Conservation (phyloP, 2,888 invertebrate species). For the Anorthoa munda region DNA sequence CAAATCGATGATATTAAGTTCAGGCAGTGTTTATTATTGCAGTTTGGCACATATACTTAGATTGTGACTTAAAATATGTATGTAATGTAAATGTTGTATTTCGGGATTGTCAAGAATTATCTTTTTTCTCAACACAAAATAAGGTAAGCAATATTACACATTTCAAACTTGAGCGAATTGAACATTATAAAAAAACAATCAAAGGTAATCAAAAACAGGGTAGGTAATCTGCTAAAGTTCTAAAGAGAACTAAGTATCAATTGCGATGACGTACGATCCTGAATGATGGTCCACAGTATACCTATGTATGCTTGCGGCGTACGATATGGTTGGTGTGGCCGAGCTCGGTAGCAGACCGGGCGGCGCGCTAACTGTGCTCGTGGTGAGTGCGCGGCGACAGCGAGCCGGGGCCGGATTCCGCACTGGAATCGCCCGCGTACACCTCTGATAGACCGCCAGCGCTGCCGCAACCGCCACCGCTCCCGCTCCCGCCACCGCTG, state of each 20-base stretch:
- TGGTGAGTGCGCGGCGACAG: conserved; percentile 87
- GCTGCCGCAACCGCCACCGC: conserved; percentile 84
- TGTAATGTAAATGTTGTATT: not conserved
- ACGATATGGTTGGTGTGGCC: conserved; percentile 53
- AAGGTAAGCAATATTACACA: not conserved
- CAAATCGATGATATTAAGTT: conserved; percentile 26
- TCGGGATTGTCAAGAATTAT: not conserved
- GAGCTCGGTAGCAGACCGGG: conserved; percentile 28
- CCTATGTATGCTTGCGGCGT: conserved; percentile 39
- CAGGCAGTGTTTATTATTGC: conserved; percentile 41
- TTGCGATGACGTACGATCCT: conserved; percentile 10
- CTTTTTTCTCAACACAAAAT: not conserved
- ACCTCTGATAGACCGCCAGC: conserved; percentile 87
- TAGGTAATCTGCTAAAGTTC: not conserved
- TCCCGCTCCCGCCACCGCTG: conserved; percentile 74
- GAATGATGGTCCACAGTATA: conserved; percentile 19
- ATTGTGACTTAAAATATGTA: not conserved
- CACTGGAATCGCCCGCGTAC: conserved; percentile 89
- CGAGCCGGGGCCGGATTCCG: conserved; percentile 87
- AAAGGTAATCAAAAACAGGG: conserved; percentile 11
- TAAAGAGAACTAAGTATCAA: conserved; percentile 5
- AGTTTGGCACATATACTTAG: conserved; percentile 50
- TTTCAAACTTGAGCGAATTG: not conserved
- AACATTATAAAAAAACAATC: not conserved
- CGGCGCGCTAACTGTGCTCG: conserved; percentile 87